Percentiles rank a stretch among this genome's conserved stretches.
phyloP scores from a whole-genome alignment of 2,797 vertebrate genomes.

The Falco novaeseelandiae region DNA sequence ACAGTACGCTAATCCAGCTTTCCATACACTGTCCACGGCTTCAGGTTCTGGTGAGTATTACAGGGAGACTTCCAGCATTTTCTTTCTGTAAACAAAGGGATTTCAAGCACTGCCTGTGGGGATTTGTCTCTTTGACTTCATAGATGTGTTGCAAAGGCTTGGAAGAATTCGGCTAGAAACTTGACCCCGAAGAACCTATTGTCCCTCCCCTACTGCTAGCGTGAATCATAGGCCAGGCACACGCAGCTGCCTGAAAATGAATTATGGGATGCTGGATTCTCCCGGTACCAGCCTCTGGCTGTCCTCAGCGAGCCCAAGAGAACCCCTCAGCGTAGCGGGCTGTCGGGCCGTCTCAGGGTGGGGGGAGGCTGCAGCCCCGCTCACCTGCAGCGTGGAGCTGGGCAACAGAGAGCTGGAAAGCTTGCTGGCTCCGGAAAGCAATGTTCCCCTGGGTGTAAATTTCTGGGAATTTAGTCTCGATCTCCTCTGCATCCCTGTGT shows the following conservation, averaged over 20 bases:
- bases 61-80: background rate
- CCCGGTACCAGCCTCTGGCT: background rate
- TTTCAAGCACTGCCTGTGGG: background rate
- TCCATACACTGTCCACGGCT: conserved; percentile 97
- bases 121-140: background rate
- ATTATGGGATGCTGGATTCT: background rate
- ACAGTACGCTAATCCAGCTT: conserved; percentile 94
- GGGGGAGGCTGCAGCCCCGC: background rate
- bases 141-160: accelerated
- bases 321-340: background rate
- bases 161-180: background rate
- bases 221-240: background rate
- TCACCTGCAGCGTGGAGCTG: background rate
- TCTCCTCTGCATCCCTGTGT: background rate
- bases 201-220: background rate
- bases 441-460: background rate
- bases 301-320: background rate
- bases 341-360: accelerated
- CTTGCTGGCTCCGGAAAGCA: background rate
- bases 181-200: background rate
- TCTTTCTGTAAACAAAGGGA: background rate
- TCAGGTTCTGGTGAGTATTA: conserved; percentile 92
- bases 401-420: background rate
- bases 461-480: background rate
- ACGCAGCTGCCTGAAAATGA: background rate